phyloP scores from a whole-genome alignment of 2,113 vertebrate genomes.

The Baryphthengus martii region DNA sequence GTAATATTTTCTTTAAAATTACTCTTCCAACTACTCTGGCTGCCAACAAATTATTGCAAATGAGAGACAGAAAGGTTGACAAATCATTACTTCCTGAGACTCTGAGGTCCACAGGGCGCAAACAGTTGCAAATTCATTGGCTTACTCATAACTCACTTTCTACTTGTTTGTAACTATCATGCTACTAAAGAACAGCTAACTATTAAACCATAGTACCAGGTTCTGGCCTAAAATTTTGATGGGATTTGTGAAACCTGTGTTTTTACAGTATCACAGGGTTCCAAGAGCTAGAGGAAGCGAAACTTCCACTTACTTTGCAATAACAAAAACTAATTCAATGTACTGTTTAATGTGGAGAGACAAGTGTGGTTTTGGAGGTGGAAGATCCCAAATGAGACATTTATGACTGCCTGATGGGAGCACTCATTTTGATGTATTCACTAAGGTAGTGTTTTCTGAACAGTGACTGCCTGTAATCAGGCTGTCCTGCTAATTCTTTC shows the following conservation, averaged over 20 bases:
- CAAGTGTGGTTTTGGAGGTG: not conserved
- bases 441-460: not conserved
- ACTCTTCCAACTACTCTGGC: rapidly evolving
- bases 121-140: not conserved
- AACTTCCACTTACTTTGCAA: not conserved
- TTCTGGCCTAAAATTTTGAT: not conserved
- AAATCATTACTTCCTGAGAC: not conserved
- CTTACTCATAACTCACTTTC: not conserved
- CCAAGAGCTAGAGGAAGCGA: not conserved
- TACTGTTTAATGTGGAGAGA: not conserved
- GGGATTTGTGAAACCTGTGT: not conserved
- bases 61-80: not conserved
- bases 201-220: not conserved
- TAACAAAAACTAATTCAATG: not conserved
- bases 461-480: not conserved
- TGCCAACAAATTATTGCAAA: not conserved
- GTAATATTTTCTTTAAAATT: not conserved
- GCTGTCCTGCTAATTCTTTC: not conserved
- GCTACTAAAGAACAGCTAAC: not conserved
- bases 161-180: not conserved
- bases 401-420: not conserved
- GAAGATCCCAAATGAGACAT: not conserved
- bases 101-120: not conserved
- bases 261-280: not conserved
- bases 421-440: rapidly evolving